A percentile compares a stretch with the other conserved stretches of the same genome.
These are phyloP conservation scores for Triops cancriformis DNA, from an alignment of 1,140 invertebrate species.

Conservation along the genomic window DNA sequence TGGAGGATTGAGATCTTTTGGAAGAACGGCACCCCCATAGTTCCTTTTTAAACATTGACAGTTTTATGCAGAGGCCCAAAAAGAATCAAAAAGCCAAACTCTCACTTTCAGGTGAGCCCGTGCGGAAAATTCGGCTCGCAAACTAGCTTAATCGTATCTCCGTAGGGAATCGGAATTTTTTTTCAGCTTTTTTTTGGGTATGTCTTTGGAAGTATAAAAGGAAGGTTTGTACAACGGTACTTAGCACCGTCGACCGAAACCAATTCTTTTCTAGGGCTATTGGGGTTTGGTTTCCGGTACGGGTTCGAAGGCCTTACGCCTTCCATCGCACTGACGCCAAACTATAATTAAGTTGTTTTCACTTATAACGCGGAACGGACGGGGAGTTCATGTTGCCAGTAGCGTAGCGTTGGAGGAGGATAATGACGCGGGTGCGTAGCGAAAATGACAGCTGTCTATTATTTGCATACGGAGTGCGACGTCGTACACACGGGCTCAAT, in stretches of 20 bases:
- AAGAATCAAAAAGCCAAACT: neutral
- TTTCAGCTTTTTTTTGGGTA: too few relatives aligned
- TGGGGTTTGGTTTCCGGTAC: too few relatives aligned
- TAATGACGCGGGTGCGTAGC: neutral
- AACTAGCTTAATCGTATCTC: neutral
- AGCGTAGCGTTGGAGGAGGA: neutral
- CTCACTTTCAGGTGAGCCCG: neutral
- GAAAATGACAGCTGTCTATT: constrained; percentile 1
- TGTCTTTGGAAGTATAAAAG: too few relatives aligned
- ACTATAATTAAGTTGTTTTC: neutral
- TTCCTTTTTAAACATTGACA: neutral
- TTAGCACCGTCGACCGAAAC: too few relatives aligned
- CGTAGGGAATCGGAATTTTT: too few relatives aligned
- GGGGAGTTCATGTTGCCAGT: neutral
- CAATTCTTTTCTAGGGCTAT: too few relatives aligned
- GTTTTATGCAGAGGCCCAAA: neutral
- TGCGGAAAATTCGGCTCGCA: neutral
- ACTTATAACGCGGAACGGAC: neutral
- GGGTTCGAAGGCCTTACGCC: too few relatives aligned
- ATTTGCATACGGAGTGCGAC: neutral
- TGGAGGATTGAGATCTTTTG: neutral
- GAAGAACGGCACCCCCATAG: neutral
- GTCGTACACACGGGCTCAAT: neutral
- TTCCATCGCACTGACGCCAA: too few relatives aligned
- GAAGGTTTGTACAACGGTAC: too few relatives aligned